Percentiles rank a stretch among this genome's conserved stretches.
These are phyloP conservation scores for Rana temporaria DNA, from an alignment of 2,113 vertebrate genomes.

Conservation along the genomic window DNA sequence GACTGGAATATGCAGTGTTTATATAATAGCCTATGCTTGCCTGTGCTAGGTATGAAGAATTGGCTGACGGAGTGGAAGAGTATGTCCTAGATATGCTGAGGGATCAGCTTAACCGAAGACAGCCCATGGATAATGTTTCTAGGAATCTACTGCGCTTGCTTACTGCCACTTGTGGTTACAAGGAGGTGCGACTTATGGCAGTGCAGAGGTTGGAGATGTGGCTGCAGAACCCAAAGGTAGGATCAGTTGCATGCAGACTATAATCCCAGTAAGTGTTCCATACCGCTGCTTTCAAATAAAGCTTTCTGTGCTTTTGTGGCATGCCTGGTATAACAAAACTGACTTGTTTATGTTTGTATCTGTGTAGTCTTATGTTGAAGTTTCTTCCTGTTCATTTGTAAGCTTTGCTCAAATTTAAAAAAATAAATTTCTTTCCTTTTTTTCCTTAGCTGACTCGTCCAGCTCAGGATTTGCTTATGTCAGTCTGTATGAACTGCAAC, in stretches of 20 bases:
- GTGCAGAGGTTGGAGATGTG: conserved; percentile 98
- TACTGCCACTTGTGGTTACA: conserved; percentile 92
- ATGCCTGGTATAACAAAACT: too few species aligned
- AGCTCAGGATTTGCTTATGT: conserved; percentile 97
- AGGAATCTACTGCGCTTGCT: conserved; percentile 94
- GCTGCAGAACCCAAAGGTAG: conserved; percentile 98
- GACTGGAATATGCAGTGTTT: too few species aligned
- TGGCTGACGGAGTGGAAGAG: conserved; percentile 94
- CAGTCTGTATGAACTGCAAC: conserved; percentile 94
- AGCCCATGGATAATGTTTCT: conserved; percentile 96
- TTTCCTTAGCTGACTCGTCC: conserved; percentile 87
- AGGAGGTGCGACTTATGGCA: conserved; percentile 91
- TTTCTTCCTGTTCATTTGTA: too few species aligned
- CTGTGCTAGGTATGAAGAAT: conserved; percentile 86
- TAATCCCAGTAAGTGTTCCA: too few species aligned
- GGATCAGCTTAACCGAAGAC: conserved; percentile 93
- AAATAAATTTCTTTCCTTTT: too few species aligned
- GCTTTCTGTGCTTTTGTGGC: too few species aligned
- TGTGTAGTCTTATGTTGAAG: too few species aligned
- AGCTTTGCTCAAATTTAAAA: not conserved
- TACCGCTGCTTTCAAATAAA: too few species aligned
- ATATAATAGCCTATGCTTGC: too few species aligned
- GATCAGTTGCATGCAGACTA: not conserved
- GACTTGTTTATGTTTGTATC: too few species aligned
- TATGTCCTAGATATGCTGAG: conserved; percentile 93